Conservation (phyloP, 2,797 vertebrate species). For the Menidia menidia region DNA sequence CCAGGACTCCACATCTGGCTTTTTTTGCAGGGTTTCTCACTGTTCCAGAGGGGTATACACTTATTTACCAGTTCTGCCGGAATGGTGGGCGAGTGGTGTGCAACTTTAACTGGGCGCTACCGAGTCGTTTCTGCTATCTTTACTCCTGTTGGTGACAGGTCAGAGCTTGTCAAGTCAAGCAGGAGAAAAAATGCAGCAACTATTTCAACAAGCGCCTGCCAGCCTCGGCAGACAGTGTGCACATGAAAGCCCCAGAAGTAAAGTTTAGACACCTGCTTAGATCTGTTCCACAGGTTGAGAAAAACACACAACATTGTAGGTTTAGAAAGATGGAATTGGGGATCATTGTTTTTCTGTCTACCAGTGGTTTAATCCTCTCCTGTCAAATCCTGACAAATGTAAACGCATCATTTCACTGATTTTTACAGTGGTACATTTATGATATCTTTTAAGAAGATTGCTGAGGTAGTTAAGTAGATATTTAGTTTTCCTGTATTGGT, state of each 20-base stretch:
- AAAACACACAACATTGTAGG: not conserved
- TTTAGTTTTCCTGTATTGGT: conserved; percentile 2
- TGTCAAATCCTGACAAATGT: not conserved
- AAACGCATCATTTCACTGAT: not conserved
- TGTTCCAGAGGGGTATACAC: not conserved
- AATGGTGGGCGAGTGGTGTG: not conserved
- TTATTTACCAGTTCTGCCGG: not conserved
- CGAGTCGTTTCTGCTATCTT: conserved; percentile 29
- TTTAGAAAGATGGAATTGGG: not conserved
- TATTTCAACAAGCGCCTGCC: conserved; percentile 26
- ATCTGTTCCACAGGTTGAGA: not conserved
- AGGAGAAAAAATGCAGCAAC: conserved; percentile 58
- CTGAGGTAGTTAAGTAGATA: not conserved
- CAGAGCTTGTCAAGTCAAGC: conserved; percentile 58
- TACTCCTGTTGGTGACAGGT: conserved; percentile 54
- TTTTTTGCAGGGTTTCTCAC: not conserved
- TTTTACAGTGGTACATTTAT: too few species aligned
- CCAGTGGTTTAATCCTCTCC: too few species aligned
- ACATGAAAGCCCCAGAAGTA: conserved; percentile 8
- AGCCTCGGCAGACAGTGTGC: conserved; percentile 19
- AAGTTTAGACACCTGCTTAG: conserved; percentile 35
- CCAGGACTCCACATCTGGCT: not conserved
- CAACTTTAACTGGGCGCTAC: conserved; percentile 3
- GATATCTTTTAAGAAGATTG: not conserved
- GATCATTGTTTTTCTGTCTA: not conserved